Percentiles rank a stretch among this genome's conserved stretches.
Conservation (phyloP, 1,140 invertebrate species). For the Stegodyphus dumicola region DNA sequence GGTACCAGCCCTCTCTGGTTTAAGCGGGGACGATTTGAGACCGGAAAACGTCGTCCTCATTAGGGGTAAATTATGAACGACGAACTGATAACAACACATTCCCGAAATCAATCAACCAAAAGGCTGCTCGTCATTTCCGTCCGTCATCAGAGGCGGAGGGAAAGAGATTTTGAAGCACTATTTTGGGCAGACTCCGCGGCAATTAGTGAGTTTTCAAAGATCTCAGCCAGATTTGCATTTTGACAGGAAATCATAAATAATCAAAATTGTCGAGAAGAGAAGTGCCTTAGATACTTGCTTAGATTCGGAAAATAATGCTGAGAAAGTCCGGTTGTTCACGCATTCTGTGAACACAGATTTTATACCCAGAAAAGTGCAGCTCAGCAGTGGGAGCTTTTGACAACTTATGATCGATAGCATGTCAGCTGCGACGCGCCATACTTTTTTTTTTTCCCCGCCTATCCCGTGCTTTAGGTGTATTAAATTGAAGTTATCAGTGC, state of each 20-base stretch:
- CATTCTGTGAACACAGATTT: constrained; percentile 21
- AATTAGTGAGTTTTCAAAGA: constrained; percentile 57
- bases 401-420: constrained; percentile 19
- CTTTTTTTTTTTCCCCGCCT: background rate
- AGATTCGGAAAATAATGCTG: constrained; percentile 31
- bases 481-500: too few species aligned
- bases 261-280: constrained; percentile 9
- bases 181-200: constrained; percentile 20
- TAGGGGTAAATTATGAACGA: constrained; percentile 57
- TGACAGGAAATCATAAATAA: constrained; percentile 56
- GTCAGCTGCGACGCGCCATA: constrained; percentile 17
- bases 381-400: constrained; percentile 3
- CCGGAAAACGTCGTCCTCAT: constrained; percentile 56
- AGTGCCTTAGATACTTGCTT: constrained; percentile 19
- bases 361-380: background rate
- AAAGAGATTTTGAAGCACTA: constrained; percentile 11
- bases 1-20: too few species aligned
- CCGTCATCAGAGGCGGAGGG: background rate
- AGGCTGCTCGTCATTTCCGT: constrained; percentile 50
- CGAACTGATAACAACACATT: constrained; percentile 53
- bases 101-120: constrained; percentile 50
- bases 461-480: too few species aligned
- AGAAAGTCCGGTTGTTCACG: constrained; percentile 26
- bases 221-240: constrained; percentile 39
- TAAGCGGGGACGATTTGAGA: too few species aligned